Evolutionary conservation across 64 coral and sea anemone species (phyloP).

Genomic region (Acropora yongei): DNA sequence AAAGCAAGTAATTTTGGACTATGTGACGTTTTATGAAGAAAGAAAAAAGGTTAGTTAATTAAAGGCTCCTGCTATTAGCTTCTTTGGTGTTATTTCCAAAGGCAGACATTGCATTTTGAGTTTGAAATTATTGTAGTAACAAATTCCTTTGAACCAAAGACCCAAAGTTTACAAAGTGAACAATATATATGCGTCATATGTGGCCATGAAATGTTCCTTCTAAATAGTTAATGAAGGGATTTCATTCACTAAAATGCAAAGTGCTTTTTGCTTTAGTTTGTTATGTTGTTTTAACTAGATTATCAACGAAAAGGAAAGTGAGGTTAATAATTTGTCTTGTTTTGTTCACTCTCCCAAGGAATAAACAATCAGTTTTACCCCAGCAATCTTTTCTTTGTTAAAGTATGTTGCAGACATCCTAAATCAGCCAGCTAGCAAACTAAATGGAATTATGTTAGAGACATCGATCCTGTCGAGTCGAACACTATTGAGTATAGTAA

Average conservation of each 20-base stretch:
- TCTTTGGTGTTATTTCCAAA: slow-evolving; percentile 5
- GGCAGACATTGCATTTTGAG: slow-evolving; percentile 19
- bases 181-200: too few species aligned
- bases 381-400: slow-evolving; percentile 7
- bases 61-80: background rate
- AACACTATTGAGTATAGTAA: background rate
- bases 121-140: too few species aligned
- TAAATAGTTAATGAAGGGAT: too few species aligned
- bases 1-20: slow-evolving; percentile 38
- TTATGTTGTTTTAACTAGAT: too few species aligned
- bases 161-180: too few species aligned
- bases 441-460: background rate
- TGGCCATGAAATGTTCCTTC: too few species aligned
- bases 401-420: slow-evolving; percentile 49
- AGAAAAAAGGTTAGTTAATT: slow-evolving; percentile 35
- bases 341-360: background rate
- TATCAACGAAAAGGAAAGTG: background rate
- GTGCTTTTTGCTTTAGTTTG: too few species aligned
- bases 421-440: background rate
- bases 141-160: too few species aligned
- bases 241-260: too few species aligned
- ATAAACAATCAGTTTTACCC: background rate
- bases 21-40: slow-evolving; percentile 54
- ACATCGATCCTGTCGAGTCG: background rate
- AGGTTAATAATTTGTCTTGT: background rate